Base-by-base conservation (phyloP, 1,140 invertebrate species). In the Papilio polyxenes region DNA sequence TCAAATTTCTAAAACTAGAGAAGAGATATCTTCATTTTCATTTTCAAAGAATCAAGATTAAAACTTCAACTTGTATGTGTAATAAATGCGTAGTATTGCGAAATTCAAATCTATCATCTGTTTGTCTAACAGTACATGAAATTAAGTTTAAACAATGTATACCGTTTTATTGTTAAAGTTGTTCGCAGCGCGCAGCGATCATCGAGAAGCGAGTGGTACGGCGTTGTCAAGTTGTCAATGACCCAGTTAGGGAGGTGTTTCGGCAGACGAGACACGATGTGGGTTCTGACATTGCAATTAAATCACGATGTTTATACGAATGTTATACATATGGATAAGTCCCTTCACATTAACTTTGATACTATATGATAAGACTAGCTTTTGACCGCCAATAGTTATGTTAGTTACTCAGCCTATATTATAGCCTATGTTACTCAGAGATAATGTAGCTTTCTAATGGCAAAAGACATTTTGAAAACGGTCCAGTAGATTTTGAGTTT, bases 211-310 rank as follows among this genome's bases (percentile, higher is more conserved):
- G 74, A 31, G 74, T 53, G 53, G 69, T 48, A 59, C 53, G 37
- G 49, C 31, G 23, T 75, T 65, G 75, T 77, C 81, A 82, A 77
- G 23, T 82, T 65, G 81, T 77, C 81, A 82, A 82, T 82, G 81
- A 82, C 81, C 81, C 23, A 82, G 81, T 82, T 82, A 77, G 74
- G 17, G 23, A 65, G 62, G 62, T 31, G 62, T 65, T 65, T 65
- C 62, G 62, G 62, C 62, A 65, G 62, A 31, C 62, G 62, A 65
- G 23, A 31, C 9, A 31, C 62, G 62, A 37, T 65, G 62, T 10
- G 62, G 62, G 20, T 10, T 31, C 20, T 31, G 62, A 65, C 62
- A 31, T 59, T 20, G 56, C 56, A 59, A 59, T 59, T 59, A 59
- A n/a, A 59, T 20, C 56, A 59, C 56, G n/a, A 17, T 5, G n/a